phyloP scores from a whole-genome alignment of 2,888 invertebrate genomes.

The Volucella zonaria region DNA sequence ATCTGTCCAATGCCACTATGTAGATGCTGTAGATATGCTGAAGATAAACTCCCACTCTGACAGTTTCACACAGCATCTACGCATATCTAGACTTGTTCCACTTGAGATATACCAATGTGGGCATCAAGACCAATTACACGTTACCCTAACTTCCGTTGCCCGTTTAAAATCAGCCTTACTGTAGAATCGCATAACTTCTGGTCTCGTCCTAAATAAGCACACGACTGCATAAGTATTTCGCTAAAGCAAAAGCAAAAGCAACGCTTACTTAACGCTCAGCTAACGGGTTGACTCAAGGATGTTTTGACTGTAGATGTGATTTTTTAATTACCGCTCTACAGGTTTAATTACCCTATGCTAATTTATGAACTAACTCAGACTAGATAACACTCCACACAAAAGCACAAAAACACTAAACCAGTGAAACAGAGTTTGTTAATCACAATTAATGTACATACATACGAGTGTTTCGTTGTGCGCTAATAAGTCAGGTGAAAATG shows the following conservation, averaged over 20 bases:
- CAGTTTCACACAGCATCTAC: slow-evolving; percentile 27
- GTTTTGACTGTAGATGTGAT: slow-evolving; percentile 26
- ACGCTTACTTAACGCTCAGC: not conserved
- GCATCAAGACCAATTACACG: slow-evolving; percentile 10
- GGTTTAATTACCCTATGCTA: slow-evolving; percentile 38
- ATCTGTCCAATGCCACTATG: slow-evolving; percentile 12
- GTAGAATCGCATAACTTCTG: slow-evolving; percentile 5
- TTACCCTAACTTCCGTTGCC: slow-evolving; percentile 22
- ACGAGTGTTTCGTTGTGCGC: slow-evolving; percentile 36
- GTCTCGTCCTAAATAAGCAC: not conserved
- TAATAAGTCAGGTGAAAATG: slow-evolving; percentile 54
- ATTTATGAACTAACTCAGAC: slow-evolving; percentile 24
- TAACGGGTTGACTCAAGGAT: slow-evolving; percentile 44
- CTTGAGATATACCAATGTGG: slow-evolving; percentile 35
- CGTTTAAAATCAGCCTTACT: not conserved
- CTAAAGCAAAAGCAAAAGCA: slow-evolving; percentile 7
- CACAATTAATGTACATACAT: slow-evolving; percentile 10
- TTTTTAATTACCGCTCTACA: slow-evolving; percentile 40
- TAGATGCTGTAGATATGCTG: not conserved
- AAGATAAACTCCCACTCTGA: not conserved
- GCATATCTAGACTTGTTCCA: slow-evolving; percentile 9
- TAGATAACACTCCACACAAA: slow-evolving; percentile 2
- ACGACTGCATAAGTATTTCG: not conserved
- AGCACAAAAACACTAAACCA: not conserved
- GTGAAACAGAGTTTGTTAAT: slow-evolving; percentile 20